Evolutionary conservation across 2,888 invertebrate species (phyloP).

Genomic region (Allophyes oxyacanthae): DNA sequence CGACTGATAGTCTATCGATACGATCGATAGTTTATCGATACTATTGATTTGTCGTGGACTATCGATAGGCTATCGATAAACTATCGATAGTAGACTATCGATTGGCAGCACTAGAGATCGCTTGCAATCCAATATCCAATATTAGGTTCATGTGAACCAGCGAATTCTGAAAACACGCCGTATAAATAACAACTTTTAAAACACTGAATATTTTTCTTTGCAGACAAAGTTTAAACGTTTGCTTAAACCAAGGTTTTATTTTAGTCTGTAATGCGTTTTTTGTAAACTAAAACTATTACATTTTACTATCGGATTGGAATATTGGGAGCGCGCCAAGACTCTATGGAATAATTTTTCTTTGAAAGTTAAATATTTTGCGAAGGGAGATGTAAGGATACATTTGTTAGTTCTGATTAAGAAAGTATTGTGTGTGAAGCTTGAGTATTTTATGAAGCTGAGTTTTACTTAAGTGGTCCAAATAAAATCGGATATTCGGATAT

Average conservation of each 20-base stretch:
- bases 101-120: too few species aligned
- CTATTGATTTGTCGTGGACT: too few species aligned
- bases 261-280: constrained; percentile 51
- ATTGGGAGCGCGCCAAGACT: constrained; percentile 49
- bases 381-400: constrained; percentile 11
- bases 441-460: too few species aligned
- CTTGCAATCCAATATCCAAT: too few species aligned
- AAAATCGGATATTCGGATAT: too few species aligned
- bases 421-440: background rate
- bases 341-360: constrained; percentile 36
- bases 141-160: too few species aligned
- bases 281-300: constrained; percentile 56
- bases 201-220: constrained; percentile 41
- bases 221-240: constrained; percentile 39
- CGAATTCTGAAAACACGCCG: too few species aligned
- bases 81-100: too few species aligned
- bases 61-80: too few species aligned
- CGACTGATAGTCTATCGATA: too few species aligned
- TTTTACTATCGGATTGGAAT: constrained; percentile 46
- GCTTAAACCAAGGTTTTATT: constrained; percentile 47
- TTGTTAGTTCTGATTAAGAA: constrained; percentile 15
- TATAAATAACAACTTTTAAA: constrained; percentile 40
- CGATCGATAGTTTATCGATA: too few species aligned
- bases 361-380: constrained; percentile 31
- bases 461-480: too few species aligned